Percentiles rank a stretch among this genome's conserved stretches.
phyloP scores from a whole-genome alignment of 2,888 invertebrate genomes.

The Drosophila nigritarsus region DNA sequence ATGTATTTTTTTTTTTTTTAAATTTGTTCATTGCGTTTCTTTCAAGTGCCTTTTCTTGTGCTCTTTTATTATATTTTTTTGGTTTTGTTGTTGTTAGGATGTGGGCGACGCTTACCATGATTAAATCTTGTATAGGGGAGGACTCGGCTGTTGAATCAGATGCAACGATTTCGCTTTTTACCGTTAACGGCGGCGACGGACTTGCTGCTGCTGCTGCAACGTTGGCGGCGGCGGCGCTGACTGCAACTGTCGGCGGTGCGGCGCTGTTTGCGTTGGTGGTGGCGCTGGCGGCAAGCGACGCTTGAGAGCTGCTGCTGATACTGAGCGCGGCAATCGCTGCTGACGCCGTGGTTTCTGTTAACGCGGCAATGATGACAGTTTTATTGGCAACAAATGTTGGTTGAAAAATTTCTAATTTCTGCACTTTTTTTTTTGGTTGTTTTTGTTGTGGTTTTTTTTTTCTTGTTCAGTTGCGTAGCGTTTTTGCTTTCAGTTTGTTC shows the following conservation, averaged over 20 bases:
- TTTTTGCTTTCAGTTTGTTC: slow-evolving; percentile 30
- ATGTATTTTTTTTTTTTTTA: slow-evolving; percentile 8
- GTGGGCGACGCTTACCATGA: slow-evolving; percentile 83
- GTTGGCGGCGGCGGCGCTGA: slow-evolving; percentile 35
- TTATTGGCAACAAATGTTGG: slow-evolving; percentile 78
- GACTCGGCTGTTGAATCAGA: slow-evolving; percentile 74
- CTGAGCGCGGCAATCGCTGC: slow-evolving; percentile 80
- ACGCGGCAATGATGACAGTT: slow-evolving; percentile 82
- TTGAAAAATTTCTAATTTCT: slow-evolving; percentile 65
- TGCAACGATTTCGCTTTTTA: slow-evolving; percentile 68
- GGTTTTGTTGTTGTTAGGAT: slow-evolving; percentile 51
- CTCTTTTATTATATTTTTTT: slow-evolving; percentile 30
- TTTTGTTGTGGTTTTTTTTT: slow-evolving; percentile 16
- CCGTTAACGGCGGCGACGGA: slow-evolving; percentile 62
- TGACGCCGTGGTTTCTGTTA: slow-evolving; percentile 80
- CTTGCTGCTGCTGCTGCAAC: slow-evolving; percentile 44
- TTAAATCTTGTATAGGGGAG: slow-evolving; percentile 81
- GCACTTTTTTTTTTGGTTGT: slow-evolving; percentile 40
- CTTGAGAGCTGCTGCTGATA: slow-evolving; percentile 79
- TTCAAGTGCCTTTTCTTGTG: slow-evolving; percentile 59
- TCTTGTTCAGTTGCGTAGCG: slow-evolving; percentile 18
- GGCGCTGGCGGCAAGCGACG: slow-evolving; percentile 68
- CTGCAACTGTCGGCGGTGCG: slow-evolving; percentile 36
- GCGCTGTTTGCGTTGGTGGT: slow-evolving; percentile 45
- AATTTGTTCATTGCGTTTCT: slow-evolving; percentile 39